Percentiles rank a stretch among this genome's conserved stretches.
These are phyloP conservation scores for Danio choprae DNA, from an alignment of 2,797 vertebrate genomes.

Conservation along the genomic window DNA sequence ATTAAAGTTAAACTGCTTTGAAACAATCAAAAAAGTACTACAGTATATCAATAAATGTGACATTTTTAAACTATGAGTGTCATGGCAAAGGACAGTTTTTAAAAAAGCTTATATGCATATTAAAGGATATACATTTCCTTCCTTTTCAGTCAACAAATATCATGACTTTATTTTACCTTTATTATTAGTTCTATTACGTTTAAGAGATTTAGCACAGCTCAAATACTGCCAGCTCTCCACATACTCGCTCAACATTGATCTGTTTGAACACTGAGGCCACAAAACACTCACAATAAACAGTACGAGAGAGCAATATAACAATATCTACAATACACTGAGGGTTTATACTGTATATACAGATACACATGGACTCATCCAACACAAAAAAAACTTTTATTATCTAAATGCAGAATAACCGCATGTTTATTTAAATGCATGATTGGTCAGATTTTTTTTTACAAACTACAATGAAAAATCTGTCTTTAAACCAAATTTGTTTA, in stretches of 20 bases:
- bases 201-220: not conserved
- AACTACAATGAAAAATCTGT: not conserved
- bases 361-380: not conserved
- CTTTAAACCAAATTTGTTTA: not conserved
- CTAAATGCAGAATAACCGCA: not conserved
- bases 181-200: not conserved
- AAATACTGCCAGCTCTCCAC: not conserved
- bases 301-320: not conserved
- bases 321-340: not conserved
- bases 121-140: not conserved
- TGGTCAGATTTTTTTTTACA: not conserved
- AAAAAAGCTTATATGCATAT: not conserved
- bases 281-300: conserved; percentile 22
- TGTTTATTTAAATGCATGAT: not conserved
- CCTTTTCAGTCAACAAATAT: not conserved
- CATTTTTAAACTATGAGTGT: not conserved
- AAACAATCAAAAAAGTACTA: not conserved
- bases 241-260: not conserved
- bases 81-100: not conserved
- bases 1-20: not conserved
- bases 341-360: not conserved
- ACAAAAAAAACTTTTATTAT: too few relatives aligned
- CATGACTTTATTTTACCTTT: not conserved
- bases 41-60: not conserved
- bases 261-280: not conserved